A percentile compares a stretch with the other conserved stretches of the same genome.
These are phyloP conservation scores for Naja naja DNA, from an alignment of 2,113 vertebrate species.

Conservation along the genomic window DNA sequence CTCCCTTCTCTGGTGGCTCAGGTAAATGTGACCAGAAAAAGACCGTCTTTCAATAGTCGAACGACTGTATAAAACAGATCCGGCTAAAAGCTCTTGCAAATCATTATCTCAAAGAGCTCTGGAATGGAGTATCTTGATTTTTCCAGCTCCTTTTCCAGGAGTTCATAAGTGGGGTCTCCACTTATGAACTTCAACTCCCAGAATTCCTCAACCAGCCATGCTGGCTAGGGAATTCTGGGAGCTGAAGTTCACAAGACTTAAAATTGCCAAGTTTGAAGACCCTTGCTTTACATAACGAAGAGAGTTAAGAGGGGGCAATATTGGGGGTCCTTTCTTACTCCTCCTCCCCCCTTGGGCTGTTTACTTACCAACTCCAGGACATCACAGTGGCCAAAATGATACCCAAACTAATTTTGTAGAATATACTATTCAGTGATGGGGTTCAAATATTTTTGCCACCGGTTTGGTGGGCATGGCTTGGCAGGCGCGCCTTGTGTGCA, in stretches of 20 bases:
- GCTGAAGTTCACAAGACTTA: neutral
- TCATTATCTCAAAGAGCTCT: neutral
- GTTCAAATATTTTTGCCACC: too few species aligned
- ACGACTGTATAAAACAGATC: neutral
- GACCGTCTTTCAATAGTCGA: neutral
- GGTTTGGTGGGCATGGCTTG: too few species aligned
- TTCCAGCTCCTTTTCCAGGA: too few species aligned
- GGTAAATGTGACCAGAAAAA: neutral
- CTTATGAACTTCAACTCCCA: neutral
- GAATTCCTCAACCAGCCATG: neutral
- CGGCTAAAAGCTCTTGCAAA: neutral
- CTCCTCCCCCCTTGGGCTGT: neutral
- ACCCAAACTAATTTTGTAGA: neutral
- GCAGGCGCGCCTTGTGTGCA: too few species aligned
- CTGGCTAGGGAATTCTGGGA: too few species aligned
- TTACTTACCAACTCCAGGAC: neutral
- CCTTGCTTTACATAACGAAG: neutral
- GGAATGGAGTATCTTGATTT: neutral
- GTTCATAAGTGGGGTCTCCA: too few species aligned
- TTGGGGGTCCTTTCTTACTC: neutral
- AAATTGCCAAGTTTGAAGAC: neutral
- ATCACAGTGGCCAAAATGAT: neutral
- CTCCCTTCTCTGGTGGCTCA: neutral
- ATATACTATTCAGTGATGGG: neutral
- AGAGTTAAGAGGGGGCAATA: neutral